These are phyloP conservation scores for Ciona savignyi DNA, from an alignment of 23 tunicate genomes.

Conservation along the genomic window DNA sequence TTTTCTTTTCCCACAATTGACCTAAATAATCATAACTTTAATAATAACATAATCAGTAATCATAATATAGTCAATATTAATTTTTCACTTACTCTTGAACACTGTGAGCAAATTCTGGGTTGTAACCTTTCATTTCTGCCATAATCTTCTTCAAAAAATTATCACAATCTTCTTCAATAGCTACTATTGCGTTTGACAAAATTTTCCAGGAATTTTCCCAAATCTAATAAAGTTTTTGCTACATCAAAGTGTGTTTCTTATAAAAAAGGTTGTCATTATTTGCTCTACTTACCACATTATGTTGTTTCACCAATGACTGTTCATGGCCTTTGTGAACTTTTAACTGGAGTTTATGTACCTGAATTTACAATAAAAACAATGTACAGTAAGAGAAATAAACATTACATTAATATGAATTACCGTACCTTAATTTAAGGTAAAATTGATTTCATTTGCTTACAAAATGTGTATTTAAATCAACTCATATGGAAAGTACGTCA, in stretches of 20 bases:
- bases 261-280: too few species aligned
- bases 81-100: too few species aligned
- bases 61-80: too few species aligned
- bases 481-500: too few species aligned
- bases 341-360: constrained; percentile 13
- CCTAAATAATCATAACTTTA: background rate
- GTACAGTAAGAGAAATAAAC: too few species aligned
- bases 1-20: constrained; percentile 6
- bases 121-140: background rate
- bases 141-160: constrained; percentile 5
- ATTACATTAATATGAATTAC: too few species aligned
- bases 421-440: too few species aligned
- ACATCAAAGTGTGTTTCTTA: too few species aligned
- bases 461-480: too few species aligned
- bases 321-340: constrained; percentile 8
- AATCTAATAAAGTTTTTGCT: constrained; percentile 12
- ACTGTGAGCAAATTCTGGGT: constrained; percentile 12
- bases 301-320: constrained; percentile 15
- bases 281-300: constrained; percentile 12
- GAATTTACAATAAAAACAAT: background rate
- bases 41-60: too few species aligned
- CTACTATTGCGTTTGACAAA: background rate
- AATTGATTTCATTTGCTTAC: too few species aligned
- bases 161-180: constrained; percentile 19
- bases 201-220: constrained; percentile 16